phyloP scores from a whole-genome alignment of 1,140 invertebrate genomes.

The Steinernema feltiae region DNA sequence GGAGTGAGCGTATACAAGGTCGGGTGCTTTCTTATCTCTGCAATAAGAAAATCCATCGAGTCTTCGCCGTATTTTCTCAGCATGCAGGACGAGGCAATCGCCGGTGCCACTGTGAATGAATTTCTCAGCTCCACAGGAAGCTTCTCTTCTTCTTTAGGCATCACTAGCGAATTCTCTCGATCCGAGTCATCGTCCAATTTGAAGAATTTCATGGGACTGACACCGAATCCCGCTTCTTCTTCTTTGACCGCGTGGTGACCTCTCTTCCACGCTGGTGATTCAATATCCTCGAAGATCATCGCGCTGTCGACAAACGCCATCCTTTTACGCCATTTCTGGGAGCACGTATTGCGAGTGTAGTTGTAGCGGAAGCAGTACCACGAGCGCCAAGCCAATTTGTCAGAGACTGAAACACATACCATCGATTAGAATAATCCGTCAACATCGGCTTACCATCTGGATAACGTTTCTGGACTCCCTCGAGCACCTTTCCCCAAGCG shows the following conservation, averaged over 20 bases:
- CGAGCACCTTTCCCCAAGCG: neutral
- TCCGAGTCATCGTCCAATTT: neutral
- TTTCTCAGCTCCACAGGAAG: neutral
- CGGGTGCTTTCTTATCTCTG: neutral
- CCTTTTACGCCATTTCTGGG: neutral
- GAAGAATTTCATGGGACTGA: neutral
- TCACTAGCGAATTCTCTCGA: neutral
- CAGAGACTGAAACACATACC: neutral
- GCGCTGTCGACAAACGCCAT: neutral
- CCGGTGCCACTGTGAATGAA: neutral
- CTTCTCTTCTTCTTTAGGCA: no score
- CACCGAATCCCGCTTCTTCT: no score
- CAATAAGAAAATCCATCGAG: neutral
- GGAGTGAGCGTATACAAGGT: neutral
- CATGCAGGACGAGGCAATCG: neutral
- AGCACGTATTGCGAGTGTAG: neutral
- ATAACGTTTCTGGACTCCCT: neutral
- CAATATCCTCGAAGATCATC: neutral
- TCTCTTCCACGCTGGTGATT: neutral
- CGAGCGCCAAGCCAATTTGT: neutral
- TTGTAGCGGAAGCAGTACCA: conserved; percentile 11
- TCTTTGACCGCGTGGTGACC: no score
- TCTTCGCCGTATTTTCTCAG: neutral
- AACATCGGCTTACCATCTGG: neutral
- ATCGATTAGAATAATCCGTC: no score